phyloP scores from a whole-genome alignment of 2,888 invertebrate species.

The Spialia ferax region DNA sequence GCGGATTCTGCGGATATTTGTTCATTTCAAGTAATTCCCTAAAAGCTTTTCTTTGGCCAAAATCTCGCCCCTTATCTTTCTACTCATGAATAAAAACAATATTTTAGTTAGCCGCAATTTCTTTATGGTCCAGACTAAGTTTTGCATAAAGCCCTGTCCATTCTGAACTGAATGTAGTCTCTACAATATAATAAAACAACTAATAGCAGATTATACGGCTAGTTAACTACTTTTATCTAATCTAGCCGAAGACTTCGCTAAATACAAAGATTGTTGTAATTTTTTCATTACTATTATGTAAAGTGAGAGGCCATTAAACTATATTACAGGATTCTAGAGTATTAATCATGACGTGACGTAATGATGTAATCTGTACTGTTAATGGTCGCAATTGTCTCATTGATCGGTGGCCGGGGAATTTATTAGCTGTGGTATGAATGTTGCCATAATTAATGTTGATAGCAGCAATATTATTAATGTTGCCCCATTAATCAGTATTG shows the following conservation, averaged over 20 bases:
- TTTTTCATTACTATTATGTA: no score
- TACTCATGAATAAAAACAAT: no score
- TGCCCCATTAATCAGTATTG: slow-evolving; percentile 19
- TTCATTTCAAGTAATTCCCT: slow-evolving; percentile 18
- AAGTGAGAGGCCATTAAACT: background rate
- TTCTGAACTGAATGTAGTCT: no score
- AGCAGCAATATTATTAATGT: background rate
- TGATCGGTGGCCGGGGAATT: slow-evolving; percentile 19
- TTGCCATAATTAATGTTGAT: slow-evolving; percentile 16
- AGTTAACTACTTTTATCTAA: no score
- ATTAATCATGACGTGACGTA: slow-evolving; percentile 2
- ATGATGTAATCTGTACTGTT: slow-evolving; percentile 26
- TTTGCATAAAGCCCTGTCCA: no score
- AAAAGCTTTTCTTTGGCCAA: slow-evolving; percentile 14
- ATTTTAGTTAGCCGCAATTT: slow-evolving; percentile 14
- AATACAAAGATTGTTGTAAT: no score
- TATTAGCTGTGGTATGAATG: slow-evolving; percentile 11
- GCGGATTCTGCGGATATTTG: background rate
- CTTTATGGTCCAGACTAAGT: no score
- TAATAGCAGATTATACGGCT: no score
- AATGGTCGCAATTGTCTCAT: slow-evolving; percentile 31
- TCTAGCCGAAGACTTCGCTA: no score
- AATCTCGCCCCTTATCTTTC: slow-evolving; percentile 6
- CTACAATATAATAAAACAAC: no score
- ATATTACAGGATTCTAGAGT: background rate